phyloP scores from a whole-genome alignment of 2,888 invertebrate genomes.

The Harmothoe impar region DNA sequence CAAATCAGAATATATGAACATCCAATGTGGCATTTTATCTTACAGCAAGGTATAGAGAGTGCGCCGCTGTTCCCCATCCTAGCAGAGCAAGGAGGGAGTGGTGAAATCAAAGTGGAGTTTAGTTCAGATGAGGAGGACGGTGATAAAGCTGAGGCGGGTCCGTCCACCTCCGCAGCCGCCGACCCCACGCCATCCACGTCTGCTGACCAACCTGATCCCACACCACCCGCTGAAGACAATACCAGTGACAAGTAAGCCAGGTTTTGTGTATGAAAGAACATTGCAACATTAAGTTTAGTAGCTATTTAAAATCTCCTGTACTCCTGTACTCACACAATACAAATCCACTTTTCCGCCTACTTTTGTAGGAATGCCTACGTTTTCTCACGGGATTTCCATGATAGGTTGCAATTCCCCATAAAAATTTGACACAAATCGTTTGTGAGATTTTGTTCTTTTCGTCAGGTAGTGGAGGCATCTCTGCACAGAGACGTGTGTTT shows the following conservation, averaged over 20 bases:
- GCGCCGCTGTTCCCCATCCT: constrained; percentile 82
- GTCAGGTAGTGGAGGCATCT: too few species aligned
- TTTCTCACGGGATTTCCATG: too few species aligned
- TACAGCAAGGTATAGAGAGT: constrained; percentile 82
- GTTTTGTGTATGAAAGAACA: neutral
- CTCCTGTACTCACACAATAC: too few species aligned
- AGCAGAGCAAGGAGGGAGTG: constrained; percentile 63
- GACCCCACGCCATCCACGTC: constrained; percentile 39
- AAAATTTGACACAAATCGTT: too few species aligned
- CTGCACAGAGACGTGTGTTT: too few species aligned
- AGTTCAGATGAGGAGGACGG: neutral
- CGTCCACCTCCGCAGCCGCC: neutral
- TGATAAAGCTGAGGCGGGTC: neutral
- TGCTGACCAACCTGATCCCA: neutral
- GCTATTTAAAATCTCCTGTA: too few species aligned
- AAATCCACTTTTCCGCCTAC: too few species aligned
- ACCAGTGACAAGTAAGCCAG: constrained; percentile 39
- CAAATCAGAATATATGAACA: too few species aligned
- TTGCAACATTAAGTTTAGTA: neutral
- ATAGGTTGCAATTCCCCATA: too few species aligned
- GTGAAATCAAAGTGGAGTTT: neutral
- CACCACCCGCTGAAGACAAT: neutral
- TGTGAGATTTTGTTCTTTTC: too few species aligned
- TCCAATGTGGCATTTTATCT: neutral
- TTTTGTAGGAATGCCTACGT: too few species aligned